Percentiles rank a stretch among this genome's conserved stretches.
Conservation (phyloP, 1,140 invertebrate genomes). For the Cheumatopsyche charites region DNA sequence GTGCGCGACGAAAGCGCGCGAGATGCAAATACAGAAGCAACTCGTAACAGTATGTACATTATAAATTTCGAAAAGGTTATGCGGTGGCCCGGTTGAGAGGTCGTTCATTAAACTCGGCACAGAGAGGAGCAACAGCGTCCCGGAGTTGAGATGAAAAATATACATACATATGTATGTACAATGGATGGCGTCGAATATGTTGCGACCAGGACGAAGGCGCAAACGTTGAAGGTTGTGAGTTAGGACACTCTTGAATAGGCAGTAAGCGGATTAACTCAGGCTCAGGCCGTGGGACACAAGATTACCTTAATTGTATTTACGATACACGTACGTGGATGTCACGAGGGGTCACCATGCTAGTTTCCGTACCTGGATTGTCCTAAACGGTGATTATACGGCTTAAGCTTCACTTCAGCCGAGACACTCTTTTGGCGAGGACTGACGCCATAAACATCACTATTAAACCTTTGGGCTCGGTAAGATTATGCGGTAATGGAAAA, state of each 20-base stretch:
- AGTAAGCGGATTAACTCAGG: conserved; percentile 38
- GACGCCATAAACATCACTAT: conserved; percentile 9
- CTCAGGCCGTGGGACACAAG: conserved; percentile 32
- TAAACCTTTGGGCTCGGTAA: neutral
- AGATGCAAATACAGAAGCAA: conserved; percentile 8
- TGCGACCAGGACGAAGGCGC: neutral
- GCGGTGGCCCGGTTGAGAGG: neutral
- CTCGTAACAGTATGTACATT: neutral
- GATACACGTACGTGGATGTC: conserved; percentile 34
- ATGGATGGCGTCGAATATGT: neutral
- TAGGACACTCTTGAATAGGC: conserved; percentile 34
- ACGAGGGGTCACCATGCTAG: conserved; percentile 30
- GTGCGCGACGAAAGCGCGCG: conserved; percentile 3
- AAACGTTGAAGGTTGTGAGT: conserved; percentile 7
- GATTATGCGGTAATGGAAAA: too few relatives aligned
- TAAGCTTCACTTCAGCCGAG: conserved; percentile 11
- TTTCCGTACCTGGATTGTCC: conserved; percentile 27
- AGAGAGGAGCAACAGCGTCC: too few relatives aligned
- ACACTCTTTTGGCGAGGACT: conserved; percentile 19
- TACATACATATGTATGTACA: too few relatives aligned
- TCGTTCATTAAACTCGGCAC: neutral
- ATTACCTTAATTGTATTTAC: conserved; percentile 40
- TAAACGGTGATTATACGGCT: conserved; percentile 33
- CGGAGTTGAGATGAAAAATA: too few relatives aligned
- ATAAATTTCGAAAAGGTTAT: conserved; percentile 17